Evolutionary conservation across 2,888 invertebrate species (phyloP), one percentile per base, ranked within the genome.

Genomic region (Melanchra persicariae): DNA sequence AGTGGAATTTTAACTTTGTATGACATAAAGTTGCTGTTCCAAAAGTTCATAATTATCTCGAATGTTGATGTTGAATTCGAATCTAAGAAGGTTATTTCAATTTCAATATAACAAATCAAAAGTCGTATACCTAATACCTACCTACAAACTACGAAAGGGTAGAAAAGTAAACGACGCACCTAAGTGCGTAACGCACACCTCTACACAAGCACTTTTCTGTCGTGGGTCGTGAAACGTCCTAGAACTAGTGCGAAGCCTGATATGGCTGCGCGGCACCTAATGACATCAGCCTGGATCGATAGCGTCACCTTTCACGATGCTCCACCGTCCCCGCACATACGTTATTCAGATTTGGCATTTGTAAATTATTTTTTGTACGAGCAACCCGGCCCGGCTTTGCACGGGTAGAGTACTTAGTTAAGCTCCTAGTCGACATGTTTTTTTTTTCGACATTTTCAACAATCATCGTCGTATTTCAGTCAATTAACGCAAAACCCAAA

Each of bases 211-310:
- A 45, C 40, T 62, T 69, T 54, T 45, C 64, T 64, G 61, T 34
- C 70, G 58, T 49, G 59, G 62, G 40, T 40, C 66, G n/a, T n/a
- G n/a, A n/a, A n/a, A n/a, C n/a, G 64, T 40, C 47, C 51, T 51
- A 68, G 61, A 83, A 70, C 63, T 57, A 71, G 55, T 57, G 49
- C 52, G 54, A 74, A 71, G 63, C 78, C 58, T 30, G 70, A 52
- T 45, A 51, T 26, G 40, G 30, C 43, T 26, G 30, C 57, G 37
- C 64, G 58, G 40, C 52, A 63, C 37, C n/a, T 70, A 70, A 65
- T 76, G 77, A 73, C 77, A 70, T 73, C 61, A 68, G 51, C 2
- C 30, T 26, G 54, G 64, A 67, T 81, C 80, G 51, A 81, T 83
- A 80, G n/a, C 60, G 49, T 71, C 71, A 74, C 78, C 71, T 78